phyloP scores from a whole-genome alignment of 2,888 invertebrate genomes.

The Onchidella celtica region DNA sequence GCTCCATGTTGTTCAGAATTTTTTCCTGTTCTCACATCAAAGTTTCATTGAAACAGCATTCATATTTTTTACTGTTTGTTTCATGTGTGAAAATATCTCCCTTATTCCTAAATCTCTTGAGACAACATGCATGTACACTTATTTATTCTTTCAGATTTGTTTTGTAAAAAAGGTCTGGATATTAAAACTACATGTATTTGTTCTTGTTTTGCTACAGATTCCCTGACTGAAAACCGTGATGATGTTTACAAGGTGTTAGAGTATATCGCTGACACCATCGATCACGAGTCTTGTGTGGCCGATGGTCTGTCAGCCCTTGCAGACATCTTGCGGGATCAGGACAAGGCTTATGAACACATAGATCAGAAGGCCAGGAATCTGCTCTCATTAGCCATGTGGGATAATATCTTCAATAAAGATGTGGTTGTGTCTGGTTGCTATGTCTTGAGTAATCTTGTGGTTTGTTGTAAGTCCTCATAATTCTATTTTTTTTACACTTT shows the following conservation, averaged over 20 bases:
- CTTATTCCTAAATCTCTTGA: no score
- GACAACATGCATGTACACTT: no score
- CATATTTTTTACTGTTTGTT: no score
- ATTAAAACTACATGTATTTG: no score
- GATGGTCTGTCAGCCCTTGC: slow-evolving; percentile 70
- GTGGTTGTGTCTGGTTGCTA: slow-evolving; percentile 71
- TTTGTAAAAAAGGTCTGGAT: no score
- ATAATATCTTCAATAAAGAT: slow-evolving; percentile 68
- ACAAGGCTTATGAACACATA: slow-evolving; percentile 39
- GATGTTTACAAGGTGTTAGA: slow-evolving; percentile 61
- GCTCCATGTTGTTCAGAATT: no score
- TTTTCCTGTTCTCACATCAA: no score
- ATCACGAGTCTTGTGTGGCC: slow-evolving; percentile 70
- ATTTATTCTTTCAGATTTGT: no score
- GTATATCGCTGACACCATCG: slow-evolving; percentile 69
- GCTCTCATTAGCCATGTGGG: slow-evolving; percentile 74
- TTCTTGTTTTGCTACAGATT: no score
- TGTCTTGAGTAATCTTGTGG: slow-evolving; percentile 69
- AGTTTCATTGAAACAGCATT: no score
- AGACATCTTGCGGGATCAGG: slow-evolving; percentile 56
- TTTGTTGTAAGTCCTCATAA: slow-evolving; percentile 68
- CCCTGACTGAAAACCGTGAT: slow-evolving; percentile 38
- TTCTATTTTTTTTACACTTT: no score
- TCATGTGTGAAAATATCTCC: no score
- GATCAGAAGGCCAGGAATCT: slow-evolving; percentile 70